phyloP scores from a whole-genome alignment of 1,140 invertebrate species.

The Solenopsis fugax region DNA sequence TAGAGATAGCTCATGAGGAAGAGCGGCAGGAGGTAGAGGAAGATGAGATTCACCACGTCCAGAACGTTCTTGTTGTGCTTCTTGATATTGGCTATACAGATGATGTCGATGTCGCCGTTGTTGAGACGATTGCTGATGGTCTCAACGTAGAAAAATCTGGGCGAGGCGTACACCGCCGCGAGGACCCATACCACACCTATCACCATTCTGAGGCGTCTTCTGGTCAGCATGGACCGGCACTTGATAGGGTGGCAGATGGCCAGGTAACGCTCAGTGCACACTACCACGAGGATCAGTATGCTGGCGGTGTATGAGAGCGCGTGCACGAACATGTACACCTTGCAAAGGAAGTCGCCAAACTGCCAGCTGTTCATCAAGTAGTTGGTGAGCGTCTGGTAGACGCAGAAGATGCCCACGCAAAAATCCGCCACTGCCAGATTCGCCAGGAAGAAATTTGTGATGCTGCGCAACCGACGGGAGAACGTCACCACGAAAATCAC shows the following conservation, averaged over 20 bases:
- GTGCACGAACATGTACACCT: slow-evolving; percentile 94
- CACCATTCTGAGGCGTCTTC: slow-evolving; percentile 90
- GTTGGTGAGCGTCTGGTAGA: slow-evolving; percentile 93
- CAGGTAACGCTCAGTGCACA: slow-evolving; percentile 93
- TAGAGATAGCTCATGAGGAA: slow-evolving; percentile 90
- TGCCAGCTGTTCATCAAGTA: slow-evolving; percentile 93
- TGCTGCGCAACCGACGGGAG: slow-evolving; percentile 91
- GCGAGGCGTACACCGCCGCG: slow-evolving; percentile 91
- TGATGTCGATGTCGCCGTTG: slow-evolving; percentile 89
- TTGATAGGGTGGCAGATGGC: slow-evolving; percentile 94
- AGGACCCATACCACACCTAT: slow-evolving; percentile 92
- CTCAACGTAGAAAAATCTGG: slow-evolving; percentile 92
- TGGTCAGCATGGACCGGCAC: slow-evolving; percentile 92
- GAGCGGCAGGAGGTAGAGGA: slow-evolving; percentile 92
- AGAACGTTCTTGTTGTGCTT: slow-evolving; percentile 92
- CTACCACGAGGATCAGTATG: slow-evolving; percentile 93
- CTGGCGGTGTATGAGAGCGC: slow-evolving; percentile 93
- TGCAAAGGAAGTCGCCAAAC: slow-evolving; percentile 93
- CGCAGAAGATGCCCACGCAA: slow-evolving; percentile 94
- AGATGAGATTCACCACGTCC: slow-evolving; percentile 92
- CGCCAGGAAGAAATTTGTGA: slow-evolving; percentile 94
- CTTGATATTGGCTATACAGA: slow-evolving; percentile 91
- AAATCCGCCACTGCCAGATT: slow-evolving; percentile 94
- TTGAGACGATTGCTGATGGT: slow-evolving; percentile 89
- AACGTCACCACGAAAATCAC: slow-evolving; percentile 94